phyloP scores from a whole-genome alignment of 1,140 invertebrate genomes.

The Drosophila orena region DNA sequence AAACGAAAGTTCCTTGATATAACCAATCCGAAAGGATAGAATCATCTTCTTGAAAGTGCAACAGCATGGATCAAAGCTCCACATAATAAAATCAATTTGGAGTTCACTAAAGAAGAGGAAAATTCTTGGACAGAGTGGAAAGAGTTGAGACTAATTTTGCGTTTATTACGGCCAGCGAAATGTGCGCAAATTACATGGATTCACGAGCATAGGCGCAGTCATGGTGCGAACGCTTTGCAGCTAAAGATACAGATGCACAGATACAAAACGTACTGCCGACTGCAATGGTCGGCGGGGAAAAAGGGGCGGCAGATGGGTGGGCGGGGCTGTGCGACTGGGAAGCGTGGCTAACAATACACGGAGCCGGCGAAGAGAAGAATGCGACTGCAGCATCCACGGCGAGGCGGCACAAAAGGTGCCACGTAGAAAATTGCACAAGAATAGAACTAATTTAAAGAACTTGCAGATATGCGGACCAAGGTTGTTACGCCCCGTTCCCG shows the following conservation, averaged over 20 bases:
- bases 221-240: conserved; percentile 30
- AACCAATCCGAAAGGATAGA: neutral
- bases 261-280: conserved; percentile 52
- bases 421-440: conserved; percentile 80
- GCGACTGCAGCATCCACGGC: conserved; percentile 35
- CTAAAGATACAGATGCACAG: conserved; percentile 38
- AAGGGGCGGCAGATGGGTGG: neutral
- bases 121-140: conserved; percentile 45
- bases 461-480: conserved; percentile 62
- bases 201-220: conserved; percentile 27
- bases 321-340: conserved; percentile 8
- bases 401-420: conserved; percentile 68
- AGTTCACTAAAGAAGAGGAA: conserved; percentile 43
- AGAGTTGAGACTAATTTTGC: conserved; percentile 67
- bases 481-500: conserved; percentile 4
- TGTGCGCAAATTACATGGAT: conserved; percentile 65
- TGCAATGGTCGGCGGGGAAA: conserved; percentile 58
- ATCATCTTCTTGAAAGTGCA: conserved; percentile 1
- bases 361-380: conserved; percentile 25
- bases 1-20: neutral
- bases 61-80: conserved; percentile 35
- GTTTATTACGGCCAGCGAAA: conserved; percentile 57
- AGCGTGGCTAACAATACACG: conserved; percentile 52
- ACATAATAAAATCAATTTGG: conserved; percentile 69
- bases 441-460: conserved; percentile 81